These are phyloP conservation scores for Oscheius sp. DNA, from an alignment of 2,888 invertebrate species.

Conservation along the genomic window DNA sequence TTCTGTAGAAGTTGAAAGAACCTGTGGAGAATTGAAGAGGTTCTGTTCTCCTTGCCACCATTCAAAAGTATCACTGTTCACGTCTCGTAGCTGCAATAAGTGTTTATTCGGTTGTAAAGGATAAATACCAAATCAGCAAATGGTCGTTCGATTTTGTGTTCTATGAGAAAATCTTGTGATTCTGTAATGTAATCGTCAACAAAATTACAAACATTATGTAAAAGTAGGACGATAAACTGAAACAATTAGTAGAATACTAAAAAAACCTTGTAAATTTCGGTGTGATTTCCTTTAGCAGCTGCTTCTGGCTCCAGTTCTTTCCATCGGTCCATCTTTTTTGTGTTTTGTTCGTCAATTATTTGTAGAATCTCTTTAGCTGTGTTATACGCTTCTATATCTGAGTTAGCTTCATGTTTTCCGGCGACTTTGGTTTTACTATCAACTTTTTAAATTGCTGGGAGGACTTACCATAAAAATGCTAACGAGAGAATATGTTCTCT, in stretches of 20 bases:
- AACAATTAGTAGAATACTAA: neutral
- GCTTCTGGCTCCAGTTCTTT: constrained; percentile 1
- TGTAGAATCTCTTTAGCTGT: neutral
- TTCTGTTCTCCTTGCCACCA: constrained; percentile 14
- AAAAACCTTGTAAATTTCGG: constrained; percentile 12
- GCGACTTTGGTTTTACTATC: constrained; percentile 11
- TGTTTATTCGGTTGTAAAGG: neutral
- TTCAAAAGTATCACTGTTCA: neutral
- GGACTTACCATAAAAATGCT: constrained; percentile 1
- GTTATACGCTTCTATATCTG: neutral
- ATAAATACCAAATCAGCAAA: neutral
- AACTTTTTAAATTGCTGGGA: neutral
- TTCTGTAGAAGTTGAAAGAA: neutral
- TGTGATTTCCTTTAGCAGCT: constrained; percentile 6
- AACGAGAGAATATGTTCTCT: constrained; percentile 14
- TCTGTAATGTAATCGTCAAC: constrained; percentile 16
- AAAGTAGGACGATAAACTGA: constrained; percentile 15
- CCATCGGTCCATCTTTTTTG: constrained; percentile 1
- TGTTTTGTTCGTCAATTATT: neutral
- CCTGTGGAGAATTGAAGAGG: neutral
- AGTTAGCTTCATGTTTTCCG: neutral
- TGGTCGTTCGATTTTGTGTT: neutral
- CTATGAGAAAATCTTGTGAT: neutral
- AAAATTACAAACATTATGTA: neutral
- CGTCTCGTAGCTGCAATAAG: neutral